Evolutionary conservation across 2,797 vertebrate species (phyloP).

Genomic region (Acrossocheilus wenchowensis): DNA sequence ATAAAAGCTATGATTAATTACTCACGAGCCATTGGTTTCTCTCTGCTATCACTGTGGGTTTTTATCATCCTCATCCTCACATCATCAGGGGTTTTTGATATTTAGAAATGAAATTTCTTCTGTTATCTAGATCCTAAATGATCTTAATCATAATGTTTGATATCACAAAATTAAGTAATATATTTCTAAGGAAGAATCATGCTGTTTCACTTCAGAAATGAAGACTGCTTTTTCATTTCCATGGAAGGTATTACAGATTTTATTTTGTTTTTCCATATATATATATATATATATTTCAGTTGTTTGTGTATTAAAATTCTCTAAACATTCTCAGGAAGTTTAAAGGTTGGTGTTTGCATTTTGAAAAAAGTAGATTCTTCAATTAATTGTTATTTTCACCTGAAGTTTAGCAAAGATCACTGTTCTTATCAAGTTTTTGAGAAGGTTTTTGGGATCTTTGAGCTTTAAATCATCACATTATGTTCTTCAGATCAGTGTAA

Average conservation of each 20-base stretch:
- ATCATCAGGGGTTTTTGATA: constrained; percentile 1
- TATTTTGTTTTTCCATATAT: background rate
- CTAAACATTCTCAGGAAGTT: background rate
- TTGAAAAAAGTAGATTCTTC: background rate
- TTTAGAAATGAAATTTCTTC: constrained; percentile 12
- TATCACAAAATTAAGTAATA: background rate
- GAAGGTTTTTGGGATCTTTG: background rate
- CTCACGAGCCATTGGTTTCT: constrained; percentile 35
- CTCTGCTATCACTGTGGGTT: constrained; percentile 23
- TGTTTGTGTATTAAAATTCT: background rate
- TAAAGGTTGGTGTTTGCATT: background rate
- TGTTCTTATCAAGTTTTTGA: background rate
- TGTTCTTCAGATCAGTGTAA: background rate
- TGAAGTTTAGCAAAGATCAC: background rate
- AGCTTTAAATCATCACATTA: background rate
- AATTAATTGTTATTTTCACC: background rate
- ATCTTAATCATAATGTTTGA: background rate
- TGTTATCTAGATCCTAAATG: background rate
- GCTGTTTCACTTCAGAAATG: background rate
- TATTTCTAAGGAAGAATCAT: background rate
- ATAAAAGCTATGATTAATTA: constrained; percentile 53
- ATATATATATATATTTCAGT: too few species aligned
- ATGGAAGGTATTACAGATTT: background rate
- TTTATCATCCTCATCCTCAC: constrained; percentile 49
- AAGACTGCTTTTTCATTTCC: background rate